Conservation (phyloP, 2,888 invertebrate genomes). For the Ormyrus thymus region DNA sequence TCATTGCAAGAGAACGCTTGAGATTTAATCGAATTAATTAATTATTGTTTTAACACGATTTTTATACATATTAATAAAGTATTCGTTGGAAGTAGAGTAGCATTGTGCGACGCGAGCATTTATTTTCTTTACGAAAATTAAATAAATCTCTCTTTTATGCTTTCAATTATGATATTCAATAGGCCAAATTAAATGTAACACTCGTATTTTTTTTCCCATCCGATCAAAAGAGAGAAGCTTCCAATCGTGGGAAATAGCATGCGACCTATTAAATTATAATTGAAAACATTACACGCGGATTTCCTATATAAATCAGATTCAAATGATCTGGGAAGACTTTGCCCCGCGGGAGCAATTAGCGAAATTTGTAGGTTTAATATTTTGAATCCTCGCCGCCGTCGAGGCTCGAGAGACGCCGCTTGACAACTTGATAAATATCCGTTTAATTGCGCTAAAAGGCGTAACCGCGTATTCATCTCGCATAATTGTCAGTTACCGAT, state of each 20-base stretch:
- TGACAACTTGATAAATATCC: slow-evolving; percentile 44
- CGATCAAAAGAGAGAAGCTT: neutral
- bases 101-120: no score
- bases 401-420: neutral
- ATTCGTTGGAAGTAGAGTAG: no score
- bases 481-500: slow-evolving; percentile 32
- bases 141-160: no score
- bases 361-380: neutral
- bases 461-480: slow-evolving; percentile 19
- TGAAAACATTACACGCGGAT: neutral
- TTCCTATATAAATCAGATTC: neutral
- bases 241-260: slow-evolving; percentile 17
- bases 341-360: slow-evolving; percentile 2
- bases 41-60: no score
- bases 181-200: no score
- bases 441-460: slow-evolving; percentile 32
- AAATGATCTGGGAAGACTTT: neutral
- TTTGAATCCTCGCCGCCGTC: no score
- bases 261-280: slow-evolving; percentile 19
- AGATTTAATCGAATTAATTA: no score
- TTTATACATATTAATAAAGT: no score
- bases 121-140: no score
- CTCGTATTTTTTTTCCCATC: neutral
- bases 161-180: no score
- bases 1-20: no score